Percentiles rank a stretch among this genome's conserved stretches.
These are phyloP conservation scores for Cephus spinipes DNA, from an alignment of 2,888 invertebrate species.

Conservation along the genomic window DNA sequence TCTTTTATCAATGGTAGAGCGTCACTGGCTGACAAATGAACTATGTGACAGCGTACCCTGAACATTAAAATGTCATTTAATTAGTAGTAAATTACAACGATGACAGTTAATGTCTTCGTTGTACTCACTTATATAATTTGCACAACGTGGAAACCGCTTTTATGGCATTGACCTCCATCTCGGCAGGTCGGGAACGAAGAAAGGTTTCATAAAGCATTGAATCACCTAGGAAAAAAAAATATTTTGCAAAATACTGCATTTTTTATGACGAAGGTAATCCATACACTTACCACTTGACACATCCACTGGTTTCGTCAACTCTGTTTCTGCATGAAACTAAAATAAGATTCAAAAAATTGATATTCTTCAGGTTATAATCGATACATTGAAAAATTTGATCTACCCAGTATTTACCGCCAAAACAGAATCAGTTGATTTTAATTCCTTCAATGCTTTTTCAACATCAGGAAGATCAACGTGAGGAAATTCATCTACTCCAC, in stretches of 20 bases:
- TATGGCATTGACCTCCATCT: constrained; percentile 78
- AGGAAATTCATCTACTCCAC: constrained; percentile 78
- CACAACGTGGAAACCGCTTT: constrained; percentile 72
- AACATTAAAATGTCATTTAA: constrained; percentile 7
- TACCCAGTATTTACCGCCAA: constrained; percentile 71
- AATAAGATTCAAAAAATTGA: constrained; percentile 15
- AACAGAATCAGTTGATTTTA: constrained; percentile 73
- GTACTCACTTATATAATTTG: constrained; percentile 69
- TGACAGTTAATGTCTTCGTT: not conserved
- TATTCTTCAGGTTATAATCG: not conserved
- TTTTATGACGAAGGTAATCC: not conserved
- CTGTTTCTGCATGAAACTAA: constrained; percentile 81
- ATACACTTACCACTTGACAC: not conserved
- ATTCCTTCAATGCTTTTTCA: constrained; percentile 70
- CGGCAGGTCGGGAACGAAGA: constrained; percentile 73
- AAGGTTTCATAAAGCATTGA: constrained; percentile 75
- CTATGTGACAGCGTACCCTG: constrained; percentile 76
- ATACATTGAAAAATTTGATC: not conserved
- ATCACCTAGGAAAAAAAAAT: constrained; percentile 57
- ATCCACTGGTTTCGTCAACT: constrained; percentile 51
- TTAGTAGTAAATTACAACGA: not conserved
- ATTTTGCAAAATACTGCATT: not conserved
- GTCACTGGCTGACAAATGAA: constrained; percentile 76
- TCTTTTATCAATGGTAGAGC: constrained; percentile 72
- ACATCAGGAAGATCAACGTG: constrained; percentile 72